A percentile compares a stretch with the other conserved stretches of the same genome.
These are phyloP conservation scores for Ochotona princeps DNA, from an alignment of 2,113 vertebrate genomes.

Conservation along the genomic window DNA sequence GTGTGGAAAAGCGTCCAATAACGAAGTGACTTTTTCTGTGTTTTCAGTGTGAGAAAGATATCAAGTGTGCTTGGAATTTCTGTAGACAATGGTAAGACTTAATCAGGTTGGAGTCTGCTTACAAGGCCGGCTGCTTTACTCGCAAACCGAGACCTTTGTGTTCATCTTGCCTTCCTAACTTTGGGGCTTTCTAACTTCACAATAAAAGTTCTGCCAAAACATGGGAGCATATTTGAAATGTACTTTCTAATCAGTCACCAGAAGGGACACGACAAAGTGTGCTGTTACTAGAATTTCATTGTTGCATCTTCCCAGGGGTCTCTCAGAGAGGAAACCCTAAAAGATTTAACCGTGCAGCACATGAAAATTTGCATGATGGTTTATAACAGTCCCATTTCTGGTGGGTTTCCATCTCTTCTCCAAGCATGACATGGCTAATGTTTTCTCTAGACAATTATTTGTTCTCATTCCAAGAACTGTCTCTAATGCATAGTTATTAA, in stretches of 20 bases:
- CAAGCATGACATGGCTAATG: constrained; percentile 4
- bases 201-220: constrained; percentile 22
- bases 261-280: background rate
- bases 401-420: background rate
- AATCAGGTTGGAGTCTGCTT: constrained; percentile 90
- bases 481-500: constrained; percentile 36
- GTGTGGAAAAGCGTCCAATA: constrained; percentile 89
- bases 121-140: constrained; percentile 81
- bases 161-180: constrained; percentile 85
- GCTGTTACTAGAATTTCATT: constrained; percentile 5
- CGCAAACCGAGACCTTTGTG: constrained; percentile 80
- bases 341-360: background rate
- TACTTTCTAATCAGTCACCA: background rate
- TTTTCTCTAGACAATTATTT: background rate
- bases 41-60: constrained; percentile 99
- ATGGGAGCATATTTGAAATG: background rate
- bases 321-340: constrained; percentile 64
- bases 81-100: constrained; percentile 99
- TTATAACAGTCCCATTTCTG: background rate
- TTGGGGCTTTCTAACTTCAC: constrained; percentile 84
- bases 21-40: constrained; percentile 96
- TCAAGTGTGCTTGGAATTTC: constrained; percentile 99
- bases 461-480: background rate
- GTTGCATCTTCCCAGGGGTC: constrained; percentile 4
- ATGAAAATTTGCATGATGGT: background rate